Percentiles rank a stretch among this genome's conserved stretches.
Evolutionary conservation across 30 jellyfish, hydroid and myxozoan species (phyloP).

Genomic region (Turritopsis dohrnii): DNA sequence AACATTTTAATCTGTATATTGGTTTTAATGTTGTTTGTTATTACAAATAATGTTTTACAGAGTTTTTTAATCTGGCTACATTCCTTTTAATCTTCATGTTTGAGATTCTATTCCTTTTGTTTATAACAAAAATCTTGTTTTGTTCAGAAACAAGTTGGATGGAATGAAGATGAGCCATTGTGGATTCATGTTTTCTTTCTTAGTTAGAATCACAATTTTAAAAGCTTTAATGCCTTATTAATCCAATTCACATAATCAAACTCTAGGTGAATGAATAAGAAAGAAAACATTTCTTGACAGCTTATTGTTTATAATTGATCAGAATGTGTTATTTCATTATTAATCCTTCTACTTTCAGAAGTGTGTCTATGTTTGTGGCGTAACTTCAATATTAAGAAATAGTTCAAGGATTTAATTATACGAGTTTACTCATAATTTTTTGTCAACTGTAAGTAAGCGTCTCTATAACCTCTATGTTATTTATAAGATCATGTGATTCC

Average conservation of each 20-base stretch:
- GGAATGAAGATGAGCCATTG: not conserved
- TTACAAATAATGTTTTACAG: not conserved
- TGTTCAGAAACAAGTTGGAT: not conserved
- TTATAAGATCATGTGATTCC: too few species aligned
- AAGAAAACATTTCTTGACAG: not conserved
- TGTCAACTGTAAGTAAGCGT: too few species aligned
- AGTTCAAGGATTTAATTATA: too few species aligned
- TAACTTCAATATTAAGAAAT: too few species aligned
- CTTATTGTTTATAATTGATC: not conserved
- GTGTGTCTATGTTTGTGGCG: too few species aligned
- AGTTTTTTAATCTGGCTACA: not conserved
- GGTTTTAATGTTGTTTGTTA: not conserved
- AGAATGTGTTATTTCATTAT: too few species aligned
- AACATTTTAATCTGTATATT: not conserved
- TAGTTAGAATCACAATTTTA: not conserved
- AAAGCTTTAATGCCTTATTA: not conserved
- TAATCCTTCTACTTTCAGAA: too few species aligned
- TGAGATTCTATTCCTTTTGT: not conserved
- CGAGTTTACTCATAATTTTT: too few species aligned
- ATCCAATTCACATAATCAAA: not conserved
- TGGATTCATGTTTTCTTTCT: not conserved
- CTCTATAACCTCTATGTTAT: too few species aligned
- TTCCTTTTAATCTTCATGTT: not conserved
- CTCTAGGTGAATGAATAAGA: not conserved
- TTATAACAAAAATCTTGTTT: not conserved